phyloP scores from a whole-genome alignment of 2,797 vertebrate species.

The Lerista edwardsae region DNA sequence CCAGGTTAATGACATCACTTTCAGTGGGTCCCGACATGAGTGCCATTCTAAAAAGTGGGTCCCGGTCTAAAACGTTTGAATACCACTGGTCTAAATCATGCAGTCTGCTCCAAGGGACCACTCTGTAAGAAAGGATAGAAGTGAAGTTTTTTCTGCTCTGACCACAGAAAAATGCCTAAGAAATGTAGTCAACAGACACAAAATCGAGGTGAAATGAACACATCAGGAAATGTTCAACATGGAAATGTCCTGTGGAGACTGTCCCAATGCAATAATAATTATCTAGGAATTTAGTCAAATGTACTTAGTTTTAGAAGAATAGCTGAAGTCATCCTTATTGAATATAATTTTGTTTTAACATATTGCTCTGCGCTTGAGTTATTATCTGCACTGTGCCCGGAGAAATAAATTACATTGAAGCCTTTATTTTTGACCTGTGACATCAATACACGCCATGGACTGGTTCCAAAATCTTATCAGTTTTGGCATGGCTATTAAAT shows the following conservation, averaged over 20 bases:
- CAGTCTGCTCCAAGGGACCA: too few relatives aligned
- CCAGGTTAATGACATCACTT: too few relatives aligned
- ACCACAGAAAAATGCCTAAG: constrained; percentile 6
- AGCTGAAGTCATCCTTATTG: constrained; percentile 75
- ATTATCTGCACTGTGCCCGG: constrained; percentile 73
- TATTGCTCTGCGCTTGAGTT: constrained; percentile 75
- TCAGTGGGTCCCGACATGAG: too few relatives aligned
- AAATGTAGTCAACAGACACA: constrained; percentile 3
- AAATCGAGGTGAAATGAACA: not conserved
- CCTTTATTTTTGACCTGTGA: constrained; percentile 77
- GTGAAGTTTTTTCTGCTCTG: not conserved
- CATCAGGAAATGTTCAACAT: not conserved
- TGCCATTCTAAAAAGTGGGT: too few relatives aligned
- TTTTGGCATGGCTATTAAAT: constrained; percentile 76
- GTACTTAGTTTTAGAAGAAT: constrained; percentile 70
- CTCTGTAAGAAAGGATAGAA: too few relatives aligned
- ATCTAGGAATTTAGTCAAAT: constrained; percentile 59
- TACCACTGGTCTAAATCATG: too few relatives aligned
- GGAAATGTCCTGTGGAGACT: constrained; percentile 34
- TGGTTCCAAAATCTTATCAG: constrained; percentile 76
- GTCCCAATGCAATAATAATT: constrained; percentile 47
- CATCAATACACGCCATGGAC: constrained; percentile 75
- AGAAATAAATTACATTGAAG: constrained; percentile 76
- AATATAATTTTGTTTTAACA: constrained; percentile 78
- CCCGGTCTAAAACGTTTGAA: too few relatives aligned